A percentile compares a stretch with the other conserved stretches of the same genome.
Conservation (phyloP, 30 jellyfish, hydroid and myxozoan species). For the Nemopilema nomurai region DNA sequence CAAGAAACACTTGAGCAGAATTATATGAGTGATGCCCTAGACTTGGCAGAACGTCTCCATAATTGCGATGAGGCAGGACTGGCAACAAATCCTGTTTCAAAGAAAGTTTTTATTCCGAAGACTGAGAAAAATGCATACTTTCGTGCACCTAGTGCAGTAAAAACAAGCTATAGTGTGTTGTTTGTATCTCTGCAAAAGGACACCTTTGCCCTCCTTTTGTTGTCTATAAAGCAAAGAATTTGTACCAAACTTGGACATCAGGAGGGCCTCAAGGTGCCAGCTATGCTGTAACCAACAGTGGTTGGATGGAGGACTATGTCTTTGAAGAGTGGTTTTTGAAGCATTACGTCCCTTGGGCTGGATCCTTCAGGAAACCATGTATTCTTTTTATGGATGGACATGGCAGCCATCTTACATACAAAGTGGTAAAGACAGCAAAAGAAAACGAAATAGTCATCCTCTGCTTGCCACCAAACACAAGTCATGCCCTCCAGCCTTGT, state of each 20-base stretch:
- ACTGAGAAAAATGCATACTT: constrained; percentile 42
- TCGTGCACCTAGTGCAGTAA: constrained; percentile 40
- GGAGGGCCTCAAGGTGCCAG: constrained; percentile 66
- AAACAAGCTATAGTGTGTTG: constrained; percentile 58
- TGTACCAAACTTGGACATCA: constrained; percentile 55
- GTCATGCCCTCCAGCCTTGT: constrained; percentile 67
- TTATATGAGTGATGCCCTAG: constrained; percentile 34
- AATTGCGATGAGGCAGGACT: constrained; percentile 73
- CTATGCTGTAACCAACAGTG: constrained; percentile 57
- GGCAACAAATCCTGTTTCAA: constrained; percentile 40
- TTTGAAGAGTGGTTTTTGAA: constrained; percentile 61
- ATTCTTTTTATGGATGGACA: constrained; percentile 72
- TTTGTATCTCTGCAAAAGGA: constrained; percentile 63
- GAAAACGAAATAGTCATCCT: constrained; percentile 43
- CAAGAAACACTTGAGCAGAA: constrained; percentile 17
- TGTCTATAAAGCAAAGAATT: constrained; percentile 55
- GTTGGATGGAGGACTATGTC: constrained; percentile 67
- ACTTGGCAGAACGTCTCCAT: constrained; percentile 35
- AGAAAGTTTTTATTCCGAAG: constrained; percentile 43
- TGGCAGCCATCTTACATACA: constrained; percentile 63
- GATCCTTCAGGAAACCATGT: constrained; percentile 44
- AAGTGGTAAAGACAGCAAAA: constrained; percentile 54
- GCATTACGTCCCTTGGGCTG: constrained; percentile 30
- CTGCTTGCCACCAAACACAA: constrained; percentile 68
- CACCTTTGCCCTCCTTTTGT: constrained; percentile 56